A percentile compares a stretch with the other conserved stretches of the same genome.
Conservation (phyloP, 2,888 invertebrate species). For the Arrhopalites spinosus region DNA sequence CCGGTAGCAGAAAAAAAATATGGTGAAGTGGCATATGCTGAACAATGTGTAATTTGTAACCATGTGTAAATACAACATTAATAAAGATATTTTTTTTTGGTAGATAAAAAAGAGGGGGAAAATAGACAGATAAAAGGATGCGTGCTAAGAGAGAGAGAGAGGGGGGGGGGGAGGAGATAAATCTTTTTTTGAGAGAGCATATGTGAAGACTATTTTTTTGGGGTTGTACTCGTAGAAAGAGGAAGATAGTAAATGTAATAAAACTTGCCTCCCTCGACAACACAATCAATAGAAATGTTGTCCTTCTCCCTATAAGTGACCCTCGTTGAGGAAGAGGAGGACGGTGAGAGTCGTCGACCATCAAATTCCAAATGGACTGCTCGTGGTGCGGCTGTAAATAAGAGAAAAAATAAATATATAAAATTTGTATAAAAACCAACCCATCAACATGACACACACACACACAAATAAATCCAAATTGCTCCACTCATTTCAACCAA, state of each 20-base stretch:
- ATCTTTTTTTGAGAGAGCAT: too few relatives aligned
- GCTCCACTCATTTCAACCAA: slow-evolving; percentile 33
- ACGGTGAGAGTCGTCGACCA: slow-evolving; percentile 61
- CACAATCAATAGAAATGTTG: slow-evolving; percentile 55
- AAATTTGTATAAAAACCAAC: not conserved
- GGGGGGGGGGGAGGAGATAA: not conserved
- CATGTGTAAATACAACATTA: not conserved
- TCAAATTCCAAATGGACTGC: slow-evolving; percentile 85
- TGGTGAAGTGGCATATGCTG: not conserved
- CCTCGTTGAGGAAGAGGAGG: slow-evolving; percentile 47
- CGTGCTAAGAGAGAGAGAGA: not conserved
- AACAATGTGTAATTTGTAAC: not conserved
- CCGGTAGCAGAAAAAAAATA: too few relatives aligned
- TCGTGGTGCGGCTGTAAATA: slow-evolving; percentile 75
- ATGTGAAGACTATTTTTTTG: too few relatives aligned
- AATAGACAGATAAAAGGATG: too few relatives aligned
- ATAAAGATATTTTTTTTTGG: not conserved
- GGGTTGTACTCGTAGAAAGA: too few relatives aligned
- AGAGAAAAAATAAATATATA: slow-evolving; percentile 27
- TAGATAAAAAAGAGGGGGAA: not conserved
- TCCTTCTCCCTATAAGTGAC: slow-evolving; percentile 56
- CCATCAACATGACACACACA: not conserved
- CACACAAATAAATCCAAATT: slow-evolving; percentile 41
- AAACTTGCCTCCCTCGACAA: slow-evolving; percentile 54
- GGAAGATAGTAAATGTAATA: not conserved